Base-by-base conservation (phyloP, 1,140 invertebrate genomes). In the Elymnias hypermnestra region DNA sequence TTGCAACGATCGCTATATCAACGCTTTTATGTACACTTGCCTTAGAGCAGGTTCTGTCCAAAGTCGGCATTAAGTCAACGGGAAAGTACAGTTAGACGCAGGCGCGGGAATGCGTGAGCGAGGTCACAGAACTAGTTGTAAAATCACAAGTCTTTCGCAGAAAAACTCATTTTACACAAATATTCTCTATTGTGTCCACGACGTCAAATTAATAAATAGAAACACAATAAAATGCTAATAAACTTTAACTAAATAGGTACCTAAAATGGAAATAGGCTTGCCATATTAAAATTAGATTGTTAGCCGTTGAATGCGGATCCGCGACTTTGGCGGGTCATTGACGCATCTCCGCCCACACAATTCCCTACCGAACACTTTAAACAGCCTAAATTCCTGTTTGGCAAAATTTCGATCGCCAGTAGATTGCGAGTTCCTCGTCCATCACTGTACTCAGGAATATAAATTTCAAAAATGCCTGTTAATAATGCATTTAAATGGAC, bases 41-140 rank as follows among this genome's bases (percentile, higher is more conserved):
- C 73, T 76, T 73, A 77, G 75, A 83, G 77, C 82, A 79, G 71
- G 82, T 85, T 83, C 61, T 73, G 71, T 78, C 78, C 73, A 85
- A 85, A 85, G 75, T 85, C 69, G 65, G 68, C 63, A 81, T 83
- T 79, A 81, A 84, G 69, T 83, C 78, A 82, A 79, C 82, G 73
- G 78, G 75, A 85, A 85, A 78, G 82, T 83, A 85, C 82, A 76
- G 82, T 85, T 85, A 85, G 77, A 62, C 82, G 77, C 82, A 85
- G 62, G 75, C 82, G 79, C 75, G 77, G 75, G 82, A 85, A 85
- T 85, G 82, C 75, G 78, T 85, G 79, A 85, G 82, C 82, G 82
- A 85, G 82, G 82, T 85, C 79, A 85, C 82, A 72, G 75, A 85
- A 82, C 82, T 85, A 82, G 79, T 85, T 81, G 77, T 83, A 78